Base-by-base conservation (phyloP, 2,113 vertebrate species). In the Microcebus tavaratra region DNA sequence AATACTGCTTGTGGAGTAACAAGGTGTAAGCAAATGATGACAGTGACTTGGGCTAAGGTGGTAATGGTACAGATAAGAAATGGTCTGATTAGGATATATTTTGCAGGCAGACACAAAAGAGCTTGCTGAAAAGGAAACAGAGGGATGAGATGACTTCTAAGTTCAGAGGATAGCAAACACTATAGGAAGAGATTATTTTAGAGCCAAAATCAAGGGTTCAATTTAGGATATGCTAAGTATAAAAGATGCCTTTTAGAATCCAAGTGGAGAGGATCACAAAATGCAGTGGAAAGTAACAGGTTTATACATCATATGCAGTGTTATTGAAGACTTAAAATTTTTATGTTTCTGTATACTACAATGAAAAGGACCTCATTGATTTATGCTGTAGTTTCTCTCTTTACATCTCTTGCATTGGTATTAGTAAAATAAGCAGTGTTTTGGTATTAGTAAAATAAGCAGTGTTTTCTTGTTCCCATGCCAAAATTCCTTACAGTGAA, bases 351-450 rank as follows among this genome's bases (percentile, higher is more conserved):
- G 6, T 88, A 3, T 57, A 95, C 21, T 57, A 90, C 27, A 75
- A 73, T 95, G 45, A n/a, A 68, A 63, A 95, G 27, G 14, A 45
- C 13, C 7, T 80, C 92, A 45, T 55, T 5, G 0, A 85, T 67
- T n/a, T 8, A 4, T 84, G 45, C 29, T 12, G 23, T 76, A 96
- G 0, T 68, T 55, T 79, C 34, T 70, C 29, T 79, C 45, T 95
- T 85, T 94, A 8, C 42, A 87, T 91, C 88, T 96, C 76, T 84
- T 94, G 42, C 53, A 57, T 17, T 79, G 42, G 72, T 34, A 31
- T 39, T 48, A 42, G 53, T 92, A 48, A 95, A 96, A 59, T 61
- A 82, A 96, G 82, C 72, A 73, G 29, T 61, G 34, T 65, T 97
- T 96, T 61, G 42, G 72, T 34, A 31, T 39, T 48, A 42, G 53